Percentiles rank a stretch among this genome's conserved stretches.
Conservation (phyloP, 2,113 vertebrate genomes). For the Scolopax mira region DNA sequence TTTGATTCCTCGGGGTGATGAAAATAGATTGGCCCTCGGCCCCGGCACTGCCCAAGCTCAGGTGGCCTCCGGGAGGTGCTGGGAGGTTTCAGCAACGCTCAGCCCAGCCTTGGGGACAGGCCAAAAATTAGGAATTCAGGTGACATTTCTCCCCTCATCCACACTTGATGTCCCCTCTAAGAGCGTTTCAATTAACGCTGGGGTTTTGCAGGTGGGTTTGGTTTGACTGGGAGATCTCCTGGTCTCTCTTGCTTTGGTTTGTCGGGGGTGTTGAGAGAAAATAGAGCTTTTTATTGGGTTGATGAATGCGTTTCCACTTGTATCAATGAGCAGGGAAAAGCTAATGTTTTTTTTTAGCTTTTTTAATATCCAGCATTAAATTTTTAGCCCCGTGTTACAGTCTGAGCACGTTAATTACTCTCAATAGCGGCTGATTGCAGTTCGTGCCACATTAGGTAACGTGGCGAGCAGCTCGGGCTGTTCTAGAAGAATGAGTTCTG, state of each 20-base stretch:
- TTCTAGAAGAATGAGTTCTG: neutral
- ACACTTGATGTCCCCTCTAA: accelerated
- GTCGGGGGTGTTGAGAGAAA: neutral
- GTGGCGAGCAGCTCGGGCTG: neutral
- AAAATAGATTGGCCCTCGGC: too few species aligned
- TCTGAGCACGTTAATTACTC: neutral
- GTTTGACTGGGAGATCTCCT: neutral
- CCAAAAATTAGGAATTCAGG: accelerated
- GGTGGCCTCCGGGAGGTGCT: neutral
- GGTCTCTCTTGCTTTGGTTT: neutral
- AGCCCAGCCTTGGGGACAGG: neutral
- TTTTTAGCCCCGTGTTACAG: neutral
- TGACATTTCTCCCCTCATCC: accelerated
- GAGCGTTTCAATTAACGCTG: accelerated
- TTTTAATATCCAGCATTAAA: neutral
- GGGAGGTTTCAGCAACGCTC: neutral
- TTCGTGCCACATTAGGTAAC: accelerated
- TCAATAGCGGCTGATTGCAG: neutral
- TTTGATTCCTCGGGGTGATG: neutral
- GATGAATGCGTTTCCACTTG: neutral
- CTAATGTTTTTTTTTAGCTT: neutral
- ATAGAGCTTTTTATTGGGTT: neutral
- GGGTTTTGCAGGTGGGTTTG: neutral
- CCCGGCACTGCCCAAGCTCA: neutral
- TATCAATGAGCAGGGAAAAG: neutral